Base-by-base conservation (phyloP, 2,888 invertebrate genomes). In the Luperina testacea region DNA sequence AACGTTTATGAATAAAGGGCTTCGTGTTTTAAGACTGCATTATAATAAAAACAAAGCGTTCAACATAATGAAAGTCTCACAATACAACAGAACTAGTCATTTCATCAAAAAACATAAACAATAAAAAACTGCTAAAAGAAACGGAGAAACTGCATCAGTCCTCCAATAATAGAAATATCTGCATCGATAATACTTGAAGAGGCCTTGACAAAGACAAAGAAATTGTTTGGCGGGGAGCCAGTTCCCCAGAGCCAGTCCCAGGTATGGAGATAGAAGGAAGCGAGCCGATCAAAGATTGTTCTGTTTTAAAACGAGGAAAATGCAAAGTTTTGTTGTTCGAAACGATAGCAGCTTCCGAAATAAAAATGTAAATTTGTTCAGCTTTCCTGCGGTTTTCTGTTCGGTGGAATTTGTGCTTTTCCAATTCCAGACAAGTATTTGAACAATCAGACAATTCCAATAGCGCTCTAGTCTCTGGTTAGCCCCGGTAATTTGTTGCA, bases 301-400 rank as follows among this genome's bases (percentile, higher is more conserved):
- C 93, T 93, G 92, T 94, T 95, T 93, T 91, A 92, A 93, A 95
- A 94, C 90, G 89, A 88, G 92, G 88, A 92, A 93, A 93, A 94
- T 91, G 91, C 92, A 93, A 95, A 94, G 92, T 95, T 95, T 93
- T 92, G 93, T 92, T 93, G 92, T 93, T 91, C 87, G 92, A 92
- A 91, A 90, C 90, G 92, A 94, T 93, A 93, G 91, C 90, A 92
- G 93, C 91, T 92, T 92, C 91, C 91, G 89, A 92, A 94, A 95
- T 94, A 95, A 95, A 95, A 95, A 95, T 95, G 94, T 93, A 95
- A 95, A 95, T 95, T 92, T 93, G 94, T 93, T 93, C 91, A 92
- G 91, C 91, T 92, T 91, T 90, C 89, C 88, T 90, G 93, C 86
- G 92, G 92, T 90, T 87, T 88, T 87, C 85, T 89, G 84, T 84